Base-by-base conservation (phyloP, 1,140 invertebrate genomes). In the Calephelis nemesis region DNA sequence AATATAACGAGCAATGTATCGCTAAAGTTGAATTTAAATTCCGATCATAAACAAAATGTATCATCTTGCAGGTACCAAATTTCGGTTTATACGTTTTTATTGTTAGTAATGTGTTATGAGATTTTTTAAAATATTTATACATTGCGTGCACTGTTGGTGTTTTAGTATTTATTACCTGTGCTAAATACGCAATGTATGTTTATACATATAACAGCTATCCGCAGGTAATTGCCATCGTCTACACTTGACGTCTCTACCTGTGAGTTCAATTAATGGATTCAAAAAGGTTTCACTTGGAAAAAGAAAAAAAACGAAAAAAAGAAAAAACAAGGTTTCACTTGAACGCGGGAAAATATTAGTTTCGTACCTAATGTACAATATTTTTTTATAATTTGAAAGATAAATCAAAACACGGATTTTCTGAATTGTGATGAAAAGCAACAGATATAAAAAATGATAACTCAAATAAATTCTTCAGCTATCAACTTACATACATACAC, bases 151-250 rank as follows among this genome's bases (percentile, higher is more conserved):
- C 15, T 54, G 15, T 54, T 54, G 19, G 15, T 15, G 15, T 8
- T 8, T 30, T 10, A 7, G 9, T 30, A 3, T 54, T 30, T 54
- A 6, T 9, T 58, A 58, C 11, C 19, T 39, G 0, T 6, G 30
- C 9, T 4, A 19, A 58, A 12, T 39, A 15, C 15, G 52, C 52
- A 58, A 58, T 39, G 52, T 58, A 58, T 58, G 13, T 58, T 11
- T 69, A 73, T 72, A 74, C 65, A 71, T 73, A 15, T 30, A 66
- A 70, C 82, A 85, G 81, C 81, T 85, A 85, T 74, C 72, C 52
- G 77, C 77, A 84, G 82, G 84, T 90, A 90, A 90, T 90, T 87
- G 87, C 81, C 80, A 81, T 88, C 82, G 81, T 90, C 85, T 90
- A 85, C 84, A 82, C 84, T 85, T 82, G 82, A 84, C 81, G 76